Percentiles rank a stretch among this genome's conserved stretches.
These are phyloP conservation scores for Phthorimaea operculella DNA, from an alignment of 1,140 invertebrate genomes.

Conservation along the genomic window DNA sequence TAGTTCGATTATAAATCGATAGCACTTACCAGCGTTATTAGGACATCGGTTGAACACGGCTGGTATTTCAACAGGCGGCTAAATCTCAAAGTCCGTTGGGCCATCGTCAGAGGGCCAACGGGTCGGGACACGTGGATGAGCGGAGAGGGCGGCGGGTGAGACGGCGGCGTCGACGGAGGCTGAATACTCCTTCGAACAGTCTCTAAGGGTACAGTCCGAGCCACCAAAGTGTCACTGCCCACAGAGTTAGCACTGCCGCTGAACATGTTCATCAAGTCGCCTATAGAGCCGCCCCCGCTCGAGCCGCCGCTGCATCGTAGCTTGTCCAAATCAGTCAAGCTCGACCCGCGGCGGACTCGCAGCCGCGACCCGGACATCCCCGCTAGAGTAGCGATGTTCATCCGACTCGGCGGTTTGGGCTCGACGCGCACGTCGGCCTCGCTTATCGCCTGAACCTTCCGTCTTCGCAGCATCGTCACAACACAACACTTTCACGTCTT, in stretches of 20 bases:
- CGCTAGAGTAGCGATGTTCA: constrained; percentile 13
- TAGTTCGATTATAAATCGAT: no score
- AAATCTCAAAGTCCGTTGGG: constrained; percentile 74
- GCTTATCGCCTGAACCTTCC: constrained; percentile 51
- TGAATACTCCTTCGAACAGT: constrained; percentile 71
- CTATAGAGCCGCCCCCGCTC: constrained; percentile 74
- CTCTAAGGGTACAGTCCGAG: constrained; percentile 76
- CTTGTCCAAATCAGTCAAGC: constrained; percentile 78
- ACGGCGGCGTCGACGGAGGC: constrained; percentile 43
- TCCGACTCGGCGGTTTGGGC: constrained; percentile 30
- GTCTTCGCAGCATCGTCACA: constrained; percentile 45
- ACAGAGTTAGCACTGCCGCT: constrained; percentile 76
- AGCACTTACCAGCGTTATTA: constrained; percentile 50
- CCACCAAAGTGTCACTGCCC: constrained; percentile 73
- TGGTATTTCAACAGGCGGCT: constrained; percentile 72
- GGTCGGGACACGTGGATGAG: constrained; percentile 51
- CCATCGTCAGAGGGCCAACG: constrained; percentile 68
- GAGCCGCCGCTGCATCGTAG: constrained; percentile 65
- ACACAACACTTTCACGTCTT: constrained; percentile 26
- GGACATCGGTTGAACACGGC: constrained; percentile 50
- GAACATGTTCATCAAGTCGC: constrained; percentile 83
- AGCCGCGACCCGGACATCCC: constrained; percentile 42
- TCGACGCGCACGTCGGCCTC: constrained; percentile 55
- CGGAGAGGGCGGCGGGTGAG: constrained; percentile 50
- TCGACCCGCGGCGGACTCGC: constrained; percentile 75